phyloP scores from a whole-genome alignment of 2,113 vertebrate species.

The Fregetta grallaria region DNA sequence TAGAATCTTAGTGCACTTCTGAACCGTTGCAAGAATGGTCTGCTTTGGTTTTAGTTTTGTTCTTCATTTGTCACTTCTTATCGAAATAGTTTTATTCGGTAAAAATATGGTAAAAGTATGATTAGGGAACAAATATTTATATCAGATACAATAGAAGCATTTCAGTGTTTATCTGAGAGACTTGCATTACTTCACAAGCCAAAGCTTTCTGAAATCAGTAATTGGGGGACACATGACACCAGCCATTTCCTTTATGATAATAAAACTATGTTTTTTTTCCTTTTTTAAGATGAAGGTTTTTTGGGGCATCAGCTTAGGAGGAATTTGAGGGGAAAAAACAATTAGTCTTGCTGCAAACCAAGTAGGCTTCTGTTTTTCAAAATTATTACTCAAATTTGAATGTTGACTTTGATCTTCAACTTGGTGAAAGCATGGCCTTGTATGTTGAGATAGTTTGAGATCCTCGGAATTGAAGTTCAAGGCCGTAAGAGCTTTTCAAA shows the following conservation, averaged over 20 bases:
- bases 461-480: conserved; percentile 48
- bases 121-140: not conserved
- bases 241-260: not conserved
- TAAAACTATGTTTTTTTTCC: not conserved
- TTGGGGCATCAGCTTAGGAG: not conserved
- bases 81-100: not conserved
- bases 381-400: conserved; percentile 30
- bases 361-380: conserved; percentile 12
- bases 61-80: not conserved
- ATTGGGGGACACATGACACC: not conserved
- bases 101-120: not conserved
- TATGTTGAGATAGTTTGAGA: conserved; percentile 24
- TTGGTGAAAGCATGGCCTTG: conserved; percentile 34
- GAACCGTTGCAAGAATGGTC: not conserved
- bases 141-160: not conserved
- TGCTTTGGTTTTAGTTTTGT: not conserved
- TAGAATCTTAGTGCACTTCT: not conserved
- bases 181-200: not conserved
- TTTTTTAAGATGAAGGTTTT: not conserved
- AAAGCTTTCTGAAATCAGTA: not conserved
- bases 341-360: not conserved
- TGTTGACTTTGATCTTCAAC: conserved; percentile 38
- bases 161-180: not conserved
- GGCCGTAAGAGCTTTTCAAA: conserved; percentile 19
- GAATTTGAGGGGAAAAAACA: not conserved